Conservation (phyloP, 2,888 invertebrate species). For the Sphaerophoria taeniata region DNA sequence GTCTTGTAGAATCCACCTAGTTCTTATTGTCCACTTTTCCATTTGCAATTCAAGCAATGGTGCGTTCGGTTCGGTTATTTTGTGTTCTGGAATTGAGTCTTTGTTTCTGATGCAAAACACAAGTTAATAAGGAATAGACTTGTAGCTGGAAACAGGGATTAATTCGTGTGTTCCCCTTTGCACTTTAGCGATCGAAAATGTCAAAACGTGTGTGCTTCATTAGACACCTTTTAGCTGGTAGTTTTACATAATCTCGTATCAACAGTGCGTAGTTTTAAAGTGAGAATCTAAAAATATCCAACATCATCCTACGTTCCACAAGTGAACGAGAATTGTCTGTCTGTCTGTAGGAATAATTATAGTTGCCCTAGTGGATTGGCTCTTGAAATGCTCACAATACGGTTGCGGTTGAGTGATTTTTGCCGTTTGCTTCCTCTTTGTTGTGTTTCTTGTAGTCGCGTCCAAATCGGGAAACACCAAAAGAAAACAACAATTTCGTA, state of each 20-base stretch:
- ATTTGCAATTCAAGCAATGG: conserved; percentile 45
- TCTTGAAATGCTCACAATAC: conserved; percentile 61
- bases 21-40: conserved; percentile 49
- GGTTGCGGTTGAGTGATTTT: conserved; percentile 67
- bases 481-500: not conserved
- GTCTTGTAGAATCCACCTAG: conserved; percentile 2
- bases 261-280: conserved; percentile 14
- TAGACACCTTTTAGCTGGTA: not conserved
- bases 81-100: conserved; percentile 20
- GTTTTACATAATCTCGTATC: conserved; percentile 40
- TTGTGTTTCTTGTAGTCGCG: conserved; percentile 33
- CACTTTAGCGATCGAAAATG: no score
- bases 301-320: conserved; percentile 14
- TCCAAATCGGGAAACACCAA: conserved; percentile 34
- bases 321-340: conserved; percentile 1
- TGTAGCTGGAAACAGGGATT: conserved; percentile 5
- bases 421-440: conserved; percentile 35
- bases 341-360: conserved; percentile 28
- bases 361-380: conserved; percentile 39
- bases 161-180: no score
- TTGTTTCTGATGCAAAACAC: conserved; percentile 49
- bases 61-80: conserved; percentile 35
- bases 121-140: conserved; percentile 50
- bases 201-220: conserved; percentile 28
- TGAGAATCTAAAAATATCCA: conserved; percentile 60